Base-by-base conservation (phyloP, 2,113 vertebrate genomes). In the Falcunculus frontatus region DNA sequence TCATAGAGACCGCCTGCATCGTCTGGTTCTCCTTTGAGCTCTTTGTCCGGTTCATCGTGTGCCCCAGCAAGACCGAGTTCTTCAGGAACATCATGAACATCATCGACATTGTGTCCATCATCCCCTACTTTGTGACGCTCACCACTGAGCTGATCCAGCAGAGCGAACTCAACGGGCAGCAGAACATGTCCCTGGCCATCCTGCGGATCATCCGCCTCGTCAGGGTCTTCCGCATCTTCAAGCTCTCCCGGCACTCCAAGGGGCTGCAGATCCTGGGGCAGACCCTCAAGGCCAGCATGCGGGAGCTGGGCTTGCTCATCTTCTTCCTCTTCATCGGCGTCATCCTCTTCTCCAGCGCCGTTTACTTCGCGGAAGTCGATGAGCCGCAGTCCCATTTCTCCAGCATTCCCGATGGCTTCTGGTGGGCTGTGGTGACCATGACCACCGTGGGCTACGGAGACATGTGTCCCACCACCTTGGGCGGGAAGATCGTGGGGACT, bases 381-480 rank as follows among this genome's bases (percentile, higher is more conserved):
- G 99, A 99, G 56, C 99, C 99, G 0, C 98, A 98, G 82, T 99
- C 99, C 12, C 99, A 99, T 59, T 99, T 99, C 96, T 98, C 98
- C 50, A 99, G 99, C 98, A 99, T 99, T 76, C 99, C 99, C 0
- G 99, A 99, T 5, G 99, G 99, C 37, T 99, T 99, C 98, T 99
- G 99, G 99, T 99, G 99, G 99, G 99, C 99, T 0, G 99, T 99
- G 92, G 99, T 99, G 16, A 99, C 99, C 32, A 99, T 99, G 99
- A 99, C 99, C 2, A 99, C 99, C 1, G 99, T 99, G 59, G 99
- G 99, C 75, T 99, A 99, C 0, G 99, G 99, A 8, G 99, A 99
- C 96, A 99, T 99, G 99, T 99, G 98, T 92, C 99, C 99, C 5
- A 99, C 98, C 79, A 99, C 99, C 0, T 74, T 99, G 33, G 99